Base-by-base conservation (phyloP, 2,888 invertebrate species). In the Disparrhopalites patrizii region DNA sequence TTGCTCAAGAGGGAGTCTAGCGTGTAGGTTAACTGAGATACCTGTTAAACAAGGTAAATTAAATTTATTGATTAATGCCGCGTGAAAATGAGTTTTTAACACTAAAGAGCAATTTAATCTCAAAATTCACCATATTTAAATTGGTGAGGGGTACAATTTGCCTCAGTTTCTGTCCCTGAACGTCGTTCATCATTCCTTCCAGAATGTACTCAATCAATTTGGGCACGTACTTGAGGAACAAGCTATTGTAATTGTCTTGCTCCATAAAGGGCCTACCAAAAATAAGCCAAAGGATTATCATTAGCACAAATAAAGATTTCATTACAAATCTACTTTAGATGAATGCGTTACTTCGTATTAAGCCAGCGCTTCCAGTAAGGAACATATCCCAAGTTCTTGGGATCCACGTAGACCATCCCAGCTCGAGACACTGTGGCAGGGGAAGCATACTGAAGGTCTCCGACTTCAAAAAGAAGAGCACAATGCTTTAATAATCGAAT, bases 401-500 rank as follows among this genome's bases (percentile, higher is more conserved):
- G 93, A 77, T 94, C 93, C 0, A 95, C 92, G 76, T 87, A 95
- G 10, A 95, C 93, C 93, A 95, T 93, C 33, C 93, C 94, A 8
- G 93, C 93, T 62, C 94, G 83, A 0, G 93, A 93, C 2, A 95
- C 91, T 0, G 93, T 94, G 0, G 94, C 93, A 0, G 95, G 95
- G 0, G 94, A 94, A 0, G 94, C 94, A 76, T 88, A 93, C 79
- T 88, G 87, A 69, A 95, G 81, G 79, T 93, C 90, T 1, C 90
- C 93, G 28, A 94, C 88, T 83, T 95, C 94, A 80, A 94, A 94
- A 54, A 95, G 81, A 67, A 95, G 80, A 30, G 89, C 86, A 79
- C 91, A 90, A 79, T 91, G 87, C 67, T 87, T 85, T 76, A 89
- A 88, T 66, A 93, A 81, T 68, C 91, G 84, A 70, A 93, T 91